Evolutionary conservation across 2,113 vertebrate species (phyloP), one percentile per base, ranked within the genome.

Genomic region (Megaleporinus macrocephalus): DNA sequence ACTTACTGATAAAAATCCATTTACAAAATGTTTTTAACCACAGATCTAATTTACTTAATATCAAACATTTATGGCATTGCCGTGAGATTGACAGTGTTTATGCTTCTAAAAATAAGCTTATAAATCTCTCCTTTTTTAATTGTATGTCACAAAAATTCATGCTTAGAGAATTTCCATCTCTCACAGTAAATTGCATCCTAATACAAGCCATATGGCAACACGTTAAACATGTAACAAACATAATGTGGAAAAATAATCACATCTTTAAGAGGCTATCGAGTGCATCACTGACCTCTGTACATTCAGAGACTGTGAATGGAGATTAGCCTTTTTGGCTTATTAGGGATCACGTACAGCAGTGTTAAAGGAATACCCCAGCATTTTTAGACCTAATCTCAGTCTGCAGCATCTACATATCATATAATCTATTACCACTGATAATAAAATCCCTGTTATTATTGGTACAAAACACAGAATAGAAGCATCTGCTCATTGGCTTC

Each of bases 31-130:
- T 93, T 97, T 97, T 96, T 92, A 95, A 94, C 94, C 90, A 93
- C 93, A 95, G 94, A 97, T 97, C 95, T 97, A 96, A 98, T 98
- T 97, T 95, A 95, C 93, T 94, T 94, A 95, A 94, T 96, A 97
- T 98, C 94, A 96, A 96, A 96, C 95, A 96, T 97, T 97, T 96
- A 96, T 95, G 94, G 93, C 91, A 91, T 90, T 91, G 94, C 95
- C 95, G 96, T 96, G 96, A 95, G 92, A 96, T 94, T 93, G 93
- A 95, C 93, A 93, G 90, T 81, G 85, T 92, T 93, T 86, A 89
- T 88, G 7, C 88, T 87, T 86, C 78, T 77, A 76, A 77, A 73
- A 74, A 85, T 88, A 86, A 41, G 49, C 87, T 24, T 70, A 44
- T 70, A n/a, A 44, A 41, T 12, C 14, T 16, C 10, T 5, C 18